Evolutionary conservation across 2,797 vertebrate species (phyloP), one percentile per base, ranked within the genome.

Genomic region (Knipowitschia caucasica): DNA sequence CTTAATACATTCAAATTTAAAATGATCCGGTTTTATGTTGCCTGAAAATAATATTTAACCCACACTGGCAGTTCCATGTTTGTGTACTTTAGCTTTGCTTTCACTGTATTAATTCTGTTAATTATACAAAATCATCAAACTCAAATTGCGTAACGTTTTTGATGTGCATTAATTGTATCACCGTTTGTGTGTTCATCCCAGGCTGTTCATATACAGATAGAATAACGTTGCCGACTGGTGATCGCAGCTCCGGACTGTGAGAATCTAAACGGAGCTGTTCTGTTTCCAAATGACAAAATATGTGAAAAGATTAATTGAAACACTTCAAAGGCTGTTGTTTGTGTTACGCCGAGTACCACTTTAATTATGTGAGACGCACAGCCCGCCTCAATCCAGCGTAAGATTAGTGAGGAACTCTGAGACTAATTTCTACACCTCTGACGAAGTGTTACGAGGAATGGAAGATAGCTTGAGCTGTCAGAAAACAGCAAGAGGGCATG

Each of bases 291-390:
- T 62, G 35, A 42, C 30, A 44, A 45, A 36, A 69, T 55, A 53
- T 65, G 2, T 23, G 5, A 24, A 29, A 25, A 29, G 15, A 47
- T 29, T 58, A 55, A 56, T 56, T 24, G 30, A 69, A 52, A 34
- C 15, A 26, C 40, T 34, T 38, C 50, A 59, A 60, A 23, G 38
- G 42, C 15, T 14, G 7, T 42, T 70, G 45, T 47, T 50, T 50
- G 30, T 65, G 56, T 69, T 31, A 31, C 52, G 6, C 24, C 25
- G 42, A 65, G 58, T 78, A 71, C 46, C 64, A 65, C 56, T 69
- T 78, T 70, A 78, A 78, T 86, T 77, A 74, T 59, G 55, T 54
- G 55, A 67, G 44, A 70, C 46, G 60, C 34, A 47, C 59, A 50
- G 49, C 67, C 57, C 51, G 79, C 75, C 66, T 74, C 68, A 64